phyloP scores from a whole-genome alignment of 2,113 vertebrate genomes.

The Tiliqua scincoides region DNA sequence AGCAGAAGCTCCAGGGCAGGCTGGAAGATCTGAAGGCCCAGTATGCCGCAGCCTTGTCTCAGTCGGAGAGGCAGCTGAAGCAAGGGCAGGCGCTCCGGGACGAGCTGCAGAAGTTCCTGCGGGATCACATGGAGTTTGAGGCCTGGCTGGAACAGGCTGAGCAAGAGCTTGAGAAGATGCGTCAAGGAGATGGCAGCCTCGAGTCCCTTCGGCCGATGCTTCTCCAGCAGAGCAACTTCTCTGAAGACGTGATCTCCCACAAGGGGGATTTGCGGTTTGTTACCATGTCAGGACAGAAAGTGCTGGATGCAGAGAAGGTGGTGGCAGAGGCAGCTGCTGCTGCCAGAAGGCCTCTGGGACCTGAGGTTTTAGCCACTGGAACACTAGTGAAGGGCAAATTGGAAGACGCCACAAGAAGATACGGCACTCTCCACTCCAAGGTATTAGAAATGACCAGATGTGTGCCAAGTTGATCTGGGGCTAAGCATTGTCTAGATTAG shows the following conservation, averaged over 20 bases:
- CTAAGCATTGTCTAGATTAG: not conserved
- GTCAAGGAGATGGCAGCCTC: slow-evolving; percentile 72
- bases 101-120: slow-evolving; percentile 90
- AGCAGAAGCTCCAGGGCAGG: slow-evolving; percentile 73
- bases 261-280: slow-evolving; percentile 96
- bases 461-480: not conserved
- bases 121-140: slow-evolving; percentile 85
- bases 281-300: slow-evolving; percentile 95
- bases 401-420: slow-evolving; percentile 87
- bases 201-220: slow-evolving; percentile 76
- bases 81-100: slow-evolving; percentile 84
- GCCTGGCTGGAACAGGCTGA: slow-evolving; percentile 90
- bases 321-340: slow-evolving; percentile 53
- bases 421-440: slow-evolving; percentile 86
- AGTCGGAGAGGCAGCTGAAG: slow-evolving; percentile 84
- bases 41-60: slow-evolving; percentile 79
- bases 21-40: slow-evolving; percentile 82
- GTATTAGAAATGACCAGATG: too few relatives aligned
- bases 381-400: slow-evolving; percentile 84
- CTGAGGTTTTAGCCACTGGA: slow-evolving; percentile 73
- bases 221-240: slow-evolving; percentile 78
- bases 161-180: slow-evolving; percentile 81
- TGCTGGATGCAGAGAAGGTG: slow-evolving; percentile 81
- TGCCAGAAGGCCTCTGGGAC: slow-evolving; percentile 46
- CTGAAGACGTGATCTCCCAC: slow-evolving; percentile 95